Base-by-base conservation (phyloP, 2,888 invertebrate species). In the Pachliopta kotzebuea region DNA sequence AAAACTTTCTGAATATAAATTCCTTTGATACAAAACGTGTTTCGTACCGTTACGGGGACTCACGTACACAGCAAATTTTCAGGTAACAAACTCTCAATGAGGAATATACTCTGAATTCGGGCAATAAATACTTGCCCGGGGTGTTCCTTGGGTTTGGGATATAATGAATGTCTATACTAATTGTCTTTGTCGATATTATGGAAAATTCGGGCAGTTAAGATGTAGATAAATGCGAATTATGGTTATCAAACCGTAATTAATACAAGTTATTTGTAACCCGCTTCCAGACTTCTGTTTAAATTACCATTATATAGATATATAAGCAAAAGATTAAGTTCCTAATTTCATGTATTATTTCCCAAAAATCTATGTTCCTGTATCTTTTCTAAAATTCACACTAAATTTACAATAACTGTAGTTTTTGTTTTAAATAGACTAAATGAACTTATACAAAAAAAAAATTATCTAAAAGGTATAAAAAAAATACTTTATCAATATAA, bases 81-180 rank as follows among this genome's bases (percentile, higher is more conserved):
- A 66, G 65, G 65, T 62, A 66, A 62, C 65, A 53, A 65, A 59
- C 49, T 62, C 54, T 45, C 17, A 23, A 58, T 42, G 42, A 54
- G 60, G 57, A 60, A 53, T 42, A 37, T 20, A 42, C 9, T 67
- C 67, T 59, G 79, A 87, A 85, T 86, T 87, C 84, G 73, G 76
- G 84, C 80, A 83, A 86, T 89, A 88, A 88, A 82, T 74, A 75
- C 69, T 81, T 72, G 88, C 90, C 85, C 73, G 69, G 69, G 84
- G 88, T 86, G 73, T 71, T 72, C 71, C 76, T 77, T 73, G 74
- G 74, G 76, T 76, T 31, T 76, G 71, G 75, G 76, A 71, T 72
- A 76, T 80, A 80, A 84, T 79, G 76, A 82, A 80, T 77, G 81
- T 76, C 68, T 70, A 72, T 79, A 79, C 79, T 89, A 89, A 90